Conservation (phyloP, 2,113 vertebrate genomes). For the Nannobrachium achirus region DNA sequence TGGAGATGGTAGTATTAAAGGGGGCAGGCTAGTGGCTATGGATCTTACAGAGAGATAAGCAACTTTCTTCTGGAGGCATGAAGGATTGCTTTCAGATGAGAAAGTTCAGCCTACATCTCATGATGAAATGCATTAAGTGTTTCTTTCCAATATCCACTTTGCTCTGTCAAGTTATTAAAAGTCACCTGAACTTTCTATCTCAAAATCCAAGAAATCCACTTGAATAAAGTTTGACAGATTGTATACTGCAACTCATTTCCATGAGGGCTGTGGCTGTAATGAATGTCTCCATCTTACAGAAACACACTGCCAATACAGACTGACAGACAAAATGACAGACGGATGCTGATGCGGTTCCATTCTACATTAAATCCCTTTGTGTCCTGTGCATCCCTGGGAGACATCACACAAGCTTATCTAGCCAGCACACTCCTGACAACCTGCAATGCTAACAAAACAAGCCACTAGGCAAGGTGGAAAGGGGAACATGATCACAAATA, state of each 20-base stretch:
- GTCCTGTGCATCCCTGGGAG: conserved; percentile 27
- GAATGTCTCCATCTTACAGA: conserved; percentile 11
- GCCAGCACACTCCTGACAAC: conserved; percentile 47
- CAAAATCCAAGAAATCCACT: conserved; percentile 5
- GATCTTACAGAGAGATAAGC: no score
- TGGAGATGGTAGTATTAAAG: no score
- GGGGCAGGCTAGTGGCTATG: no score
- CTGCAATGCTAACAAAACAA: conserved; percentile 44
- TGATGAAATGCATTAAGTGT: conserved; percentile 13
- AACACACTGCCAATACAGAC: conserved; percentile 5
- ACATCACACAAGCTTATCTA: conserved; percentile 55
- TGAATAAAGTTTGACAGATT: conserved; percentile 29
- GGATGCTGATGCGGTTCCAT: conserved; percentile 35
- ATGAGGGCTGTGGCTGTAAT: conserved; percentile 23
- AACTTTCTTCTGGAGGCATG: conserved; percentile 8
- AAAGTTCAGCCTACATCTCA: conserved; percentile 8
- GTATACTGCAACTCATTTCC: conserved; percentile 18
- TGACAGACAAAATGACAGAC: conserved; percentile 19
- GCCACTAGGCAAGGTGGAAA: conserved; percentile 36
- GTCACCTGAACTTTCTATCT: neutral
- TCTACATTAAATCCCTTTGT: conserved; percentile 51
- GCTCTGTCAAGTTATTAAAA: conserved; percentile 13
- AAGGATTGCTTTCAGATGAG: conserved; percentile 17
- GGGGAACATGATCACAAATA: conserved; percentile 49
- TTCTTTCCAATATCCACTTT: neutral